A percentile compares a stretch with the other conserved stretches of the same genome.
Conservation (phyloP, 1,140 invertebrate genomes). For the Drosophila subobscura region DNA sequence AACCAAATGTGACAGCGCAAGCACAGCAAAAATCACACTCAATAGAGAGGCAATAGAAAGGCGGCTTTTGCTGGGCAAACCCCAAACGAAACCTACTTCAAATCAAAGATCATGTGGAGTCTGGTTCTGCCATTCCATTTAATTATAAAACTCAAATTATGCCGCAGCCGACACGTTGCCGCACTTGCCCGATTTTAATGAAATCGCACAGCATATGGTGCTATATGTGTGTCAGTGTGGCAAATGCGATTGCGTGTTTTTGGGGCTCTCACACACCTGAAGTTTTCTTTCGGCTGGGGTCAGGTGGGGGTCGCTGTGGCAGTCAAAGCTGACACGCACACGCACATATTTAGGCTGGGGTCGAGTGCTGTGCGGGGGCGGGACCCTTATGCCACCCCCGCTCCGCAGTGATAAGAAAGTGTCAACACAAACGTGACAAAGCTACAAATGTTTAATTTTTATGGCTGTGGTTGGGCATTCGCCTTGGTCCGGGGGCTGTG, state of each 20-base stretch:
- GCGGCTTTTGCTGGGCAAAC: too few species aligned
- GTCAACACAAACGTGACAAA: conserved; percentile 82
- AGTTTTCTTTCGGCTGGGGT: conserved; percentile 60
- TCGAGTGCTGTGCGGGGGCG: conserved; percentile 32
- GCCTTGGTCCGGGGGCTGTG: conserved; percentile 1
- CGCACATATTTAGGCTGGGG: conserved; percentile 72
- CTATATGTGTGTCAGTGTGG: conserved; percentile 9
- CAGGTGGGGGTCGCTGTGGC: conserved; percentile 58
- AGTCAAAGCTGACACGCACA: conserved; percentile 78
- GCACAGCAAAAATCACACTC: too few species aligned
- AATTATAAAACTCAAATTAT: conserved; percentile 60
- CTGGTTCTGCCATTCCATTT: conserved; percentile 35
- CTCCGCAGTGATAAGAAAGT: conserved; percentile 76
- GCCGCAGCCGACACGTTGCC: conserved; percentile 45
- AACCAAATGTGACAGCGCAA: too few species aligned
- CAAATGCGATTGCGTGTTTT: conserved; percentile 9
- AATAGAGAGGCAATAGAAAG: too few species aligned
- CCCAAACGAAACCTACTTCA: neutral
- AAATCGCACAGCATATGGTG: conserved; percentile 61
- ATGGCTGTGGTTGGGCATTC: conserved; percentile 52
- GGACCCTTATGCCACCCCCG: conserved; percentile 34
- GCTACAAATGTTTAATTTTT: conserved; percentile 83
- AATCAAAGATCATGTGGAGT: neutral
- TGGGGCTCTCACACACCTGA: conserved; percentile 32
- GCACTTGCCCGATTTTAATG: conserved; percentile 54